A percentile compares a stretch with the other conserved stretches of the same genome.
phyloP scores from a whole-genome alignment of 2,888 invertebrate species.

The Chrysopilus asiliformis region DNA sequence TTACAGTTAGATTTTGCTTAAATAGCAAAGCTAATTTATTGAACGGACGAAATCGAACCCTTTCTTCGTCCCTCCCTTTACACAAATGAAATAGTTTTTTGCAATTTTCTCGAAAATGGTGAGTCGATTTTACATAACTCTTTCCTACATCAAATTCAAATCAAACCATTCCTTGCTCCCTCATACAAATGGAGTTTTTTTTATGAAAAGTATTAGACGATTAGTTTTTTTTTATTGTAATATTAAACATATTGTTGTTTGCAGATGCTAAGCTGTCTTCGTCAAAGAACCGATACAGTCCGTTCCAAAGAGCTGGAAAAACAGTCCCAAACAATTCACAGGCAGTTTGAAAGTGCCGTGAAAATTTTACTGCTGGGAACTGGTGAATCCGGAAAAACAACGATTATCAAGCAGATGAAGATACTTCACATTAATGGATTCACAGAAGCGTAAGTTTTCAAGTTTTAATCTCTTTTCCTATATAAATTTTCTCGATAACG shows the following conservation, averaged over 20 bases:
- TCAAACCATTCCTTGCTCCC: too few species aligned
- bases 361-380: conserved; percentile 54
- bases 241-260: conserved; percentile 15
- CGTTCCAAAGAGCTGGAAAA: conserved; percentile 40
- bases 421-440: conserved; percentile 71
- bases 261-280: conserved; percentile 31
- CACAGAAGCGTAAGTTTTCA: conserved; percentile 53
- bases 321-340: conserved; percentile 42
- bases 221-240: too few species aligned
- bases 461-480: conserved; percentile 1
- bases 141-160: too few species aligned
- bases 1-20: too few species aligned
- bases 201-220: too few species aligned
- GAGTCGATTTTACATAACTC: too few species aligned
- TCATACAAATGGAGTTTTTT: too few species aligned
- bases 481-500: background rate
- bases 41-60: too few species aligned
- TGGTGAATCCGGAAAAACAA: conserved; percentile 74
- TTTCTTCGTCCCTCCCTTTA: too few species aligned
- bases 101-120: too few species aligned
- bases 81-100: too few species aligned
- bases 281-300: conserved; percentile 29
- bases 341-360: conserved; percentile 36
- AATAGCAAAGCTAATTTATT: too few species aligned
- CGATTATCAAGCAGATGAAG: conserved; percentile 77